Percentiles rank a stretch among this genome's conserved stretches.
These are phyloP conservation scores for Alcedo atthis DNA, from an alignment of 2,797 vertebrate species.

Conservation along the genomic window DNA sequence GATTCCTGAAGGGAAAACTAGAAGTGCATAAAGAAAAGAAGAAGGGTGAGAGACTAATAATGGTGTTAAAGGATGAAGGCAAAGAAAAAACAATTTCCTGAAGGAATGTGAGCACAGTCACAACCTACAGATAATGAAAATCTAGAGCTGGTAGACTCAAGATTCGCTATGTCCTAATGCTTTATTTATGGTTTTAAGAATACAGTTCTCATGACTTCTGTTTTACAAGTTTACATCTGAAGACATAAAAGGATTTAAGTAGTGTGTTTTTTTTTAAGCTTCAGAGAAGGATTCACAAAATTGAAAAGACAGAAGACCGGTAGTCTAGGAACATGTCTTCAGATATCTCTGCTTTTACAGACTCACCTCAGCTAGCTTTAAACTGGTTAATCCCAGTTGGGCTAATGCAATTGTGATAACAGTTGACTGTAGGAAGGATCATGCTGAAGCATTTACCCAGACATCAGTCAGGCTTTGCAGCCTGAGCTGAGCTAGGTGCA, in stretches of 20 bases:
- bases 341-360: not conserved
- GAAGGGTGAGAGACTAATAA: not conserved
- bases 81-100: not conserved
- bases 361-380: conserved; percentile 13
- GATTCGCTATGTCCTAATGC: not conserved
- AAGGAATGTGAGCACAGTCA: not conserved
- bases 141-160: not conserved
- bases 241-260: not conserved
- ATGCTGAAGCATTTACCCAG: conserved; percentile 8
- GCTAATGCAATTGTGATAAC: conserved; percentile 27
- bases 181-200: not conserved
- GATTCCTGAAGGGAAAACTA: not conserved
- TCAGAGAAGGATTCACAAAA: not conserved
- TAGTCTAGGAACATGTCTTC: not conserved
- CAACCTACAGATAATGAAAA: not conserved
- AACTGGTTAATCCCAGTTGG: conserved; percentile 31
- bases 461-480: conserved; percentile 50
- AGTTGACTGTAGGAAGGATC: conserved; percentile 19
- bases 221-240: not conserved
- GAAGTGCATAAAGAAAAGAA: not conserved
- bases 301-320: not conserved
- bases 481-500: not conserved
- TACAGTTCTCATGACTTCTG: not conserved
- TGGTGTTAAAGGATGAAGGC: not conserved
- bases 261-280: not conserved